A percentile compares a stretch with the other conserved stretches of the same genome.
phyloP scores from a whole-genome alignment of 1,140 invertebrate species.

The Leptinotarsa defecta region DNA sequence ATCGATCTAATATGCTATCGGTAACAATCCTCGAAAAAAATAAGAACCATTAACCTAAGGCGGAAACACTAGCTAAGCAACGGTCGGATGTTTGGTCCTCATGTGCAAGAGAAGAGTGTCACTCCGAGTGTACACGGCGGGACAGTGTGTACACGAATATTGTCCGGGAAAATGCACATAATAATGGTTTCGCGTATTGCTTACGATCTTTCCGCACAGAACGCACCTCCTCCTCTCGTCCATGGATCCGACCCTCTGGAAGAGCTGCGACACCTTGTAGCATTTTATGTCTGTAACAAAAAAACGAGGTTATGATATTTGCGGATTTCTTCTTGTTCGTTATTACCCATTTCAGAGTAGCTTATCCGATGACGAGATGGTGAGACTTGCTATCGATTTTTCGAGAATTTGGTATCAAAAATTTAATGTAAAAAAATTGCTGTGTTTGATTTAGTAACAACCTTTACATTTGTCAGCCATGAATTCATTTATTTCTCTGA shows the following conservation, averaged over 20 bases:
- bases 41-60: background rate
- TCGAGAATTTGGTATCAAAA: no score
- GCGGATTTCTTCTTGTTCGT: background rate
- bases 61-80: conserved; percentile 50
- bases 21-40: background rate
- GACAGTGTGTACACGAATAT: conserved; percentile 66
- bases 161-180: conserved; percentile 70
- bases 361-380: no score
- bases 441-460: no score
- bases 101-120: conserved; percentile 68
- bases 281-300: conserved; percentile 69
- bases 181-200: conserved; percentile 70
- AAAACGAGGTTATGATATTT: conserved; percentile 35
- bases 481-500: no score
- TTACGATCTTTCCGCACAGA: conserved; percentile 70
- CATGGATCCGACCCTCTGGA: conserved; percentile 66
- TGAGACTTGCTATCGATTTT: no score
- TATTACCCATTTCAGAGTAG: background rate
- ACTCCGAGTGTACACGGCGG: conserved; percentile 68
- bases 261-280: conserved; percentile 70
- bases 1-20: background rate
- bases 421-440: no score
- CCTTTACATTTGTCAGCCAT: no score
- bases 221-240: conserved; percentile 68
- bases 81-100: conserved; percentile 65